Base-by-base conservation (phyloP, 2,888 invertebrate genomes). In the Clanis bilineata region DNA sequence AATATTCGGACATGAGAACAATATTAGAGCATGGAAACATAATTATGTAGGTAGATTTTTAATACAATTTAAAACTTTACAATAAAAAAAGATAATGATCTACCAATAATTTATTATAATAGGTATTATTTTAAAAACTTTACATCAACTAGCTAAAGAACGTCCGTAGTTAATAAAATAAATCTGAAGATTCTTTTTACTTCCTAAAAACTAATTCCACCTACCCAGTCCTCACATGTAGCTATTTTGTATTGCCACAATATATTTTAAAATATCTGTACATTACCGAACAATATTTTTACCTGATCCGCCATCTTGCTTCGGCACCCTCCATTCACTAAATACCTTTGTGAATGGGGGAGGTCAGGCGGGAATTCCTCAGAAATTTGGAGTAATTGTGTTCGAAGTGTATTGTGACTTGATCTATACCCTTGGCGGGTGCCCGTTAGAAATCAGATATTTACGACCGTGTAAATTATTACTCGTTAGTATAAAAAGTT, bases 311-410 rank as follows among this genome's bases (percentile, higher is more conserved):
- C 73, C 72, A 75, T 77, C 68, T 77, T 78, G 70, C 65, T 69
- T 68, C 68, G 73, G 66, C 68, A 69, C 66, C 67, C 72, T 76
- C 78, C 72, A 81, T 86, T 87, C 83, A 83, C 67, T 68, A 74
- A 78, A 83, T 84, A 80, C 79, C 70, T 72, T 81, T 77, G 74
- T 69, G 51, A 63, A 65, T 69, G 32, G 67, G 69, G 32, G 68
- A 66, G 72, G 74, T 74, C 74, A 74, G 62, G 65, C 62, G 71
- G 68, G 73, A 74, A 83, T 82, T 85, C 83, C 71, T 71, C 67
- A 72, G 75, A 84, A 83, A 73, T 77, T 69, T 71, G 73, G 70
- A 69, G 68, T 74, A 62, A 70, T 66, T 70, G 67, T 65, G 64
- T 60, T 18, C 45, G 54, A 39, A 21, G 41, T 61, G 38, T 60